A percentile compares a stretch with the other conserved stretches of the same genome.
These are phyloP conservation scores for Gobio occitaniae DNA, from an alignment of 2,797 vertebrate genomes.

Conservation along the genomic window DNA sequence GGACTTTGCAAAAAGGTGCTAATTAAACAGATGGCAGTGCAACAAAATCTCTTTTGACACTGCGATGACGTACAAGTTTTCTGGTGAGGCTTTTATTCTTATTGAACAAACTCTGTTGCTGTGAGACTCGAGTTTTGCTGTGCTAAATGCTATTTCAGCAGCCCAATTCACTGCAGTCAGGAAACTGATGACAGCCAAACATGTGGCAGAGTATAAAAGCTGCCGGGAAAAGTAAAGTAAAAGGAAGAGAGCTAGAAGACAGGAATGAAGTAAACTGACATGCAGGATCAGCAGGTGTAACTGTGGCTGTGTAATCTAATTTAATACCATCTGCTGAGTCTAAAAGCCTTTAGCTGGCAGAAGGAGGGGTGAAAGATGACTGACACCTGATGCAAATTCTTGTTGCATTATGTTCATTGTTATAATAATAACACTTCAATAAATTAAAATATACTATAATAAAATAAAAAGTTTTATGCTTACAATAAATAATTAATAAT, in stretches of 20 bases:
- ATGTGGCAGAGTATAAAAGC: background rate
- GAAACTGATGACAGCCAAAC: conserved; percentile 27
- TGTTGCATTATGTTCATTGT: background rate
- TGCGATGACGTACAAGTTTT: conserved; percentile 1
- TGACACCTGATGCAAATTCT: conserved; percentile 36
- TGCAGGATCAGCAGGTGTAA: conserved; percentile 38
- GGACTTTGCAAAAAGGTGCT: background rate
- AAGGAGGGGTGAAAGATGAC: conserved; percentile 53
- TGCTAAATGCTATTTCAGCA: conserved; percentile 29
- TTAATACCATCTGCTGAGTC: conserved; percentile 72
- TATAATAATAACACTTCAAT: background rate
- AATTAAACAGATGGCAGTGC: background rate
- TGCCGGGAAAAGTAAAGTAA: background rate
- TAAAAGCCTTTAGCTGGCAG: conserved; percentile 65
- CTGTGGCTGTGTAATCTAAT: conserved; percentile 65
- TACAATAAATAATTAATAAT: background rate
- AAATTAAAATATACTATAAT: no score
- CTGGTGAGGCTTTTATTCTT: conserved; percentile 4
- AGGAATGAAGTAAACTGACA: background rate
- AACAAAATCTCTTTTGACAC: conserved; percentile 16
- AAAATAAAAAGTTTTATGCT: background rate
- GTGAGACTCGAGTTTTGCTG: background rate
- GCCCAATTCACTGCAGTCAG: conserved; percentile 36
- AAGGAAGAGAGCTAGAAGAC: background rate
- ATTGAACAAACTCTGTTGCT: background rate